Percentiles rank a stretch among this genome's conserved stretches.
phyloP scores from a whole-genome alignment of 2,113 vertebrate species.

The Stigmatopora nigra region DNA sequence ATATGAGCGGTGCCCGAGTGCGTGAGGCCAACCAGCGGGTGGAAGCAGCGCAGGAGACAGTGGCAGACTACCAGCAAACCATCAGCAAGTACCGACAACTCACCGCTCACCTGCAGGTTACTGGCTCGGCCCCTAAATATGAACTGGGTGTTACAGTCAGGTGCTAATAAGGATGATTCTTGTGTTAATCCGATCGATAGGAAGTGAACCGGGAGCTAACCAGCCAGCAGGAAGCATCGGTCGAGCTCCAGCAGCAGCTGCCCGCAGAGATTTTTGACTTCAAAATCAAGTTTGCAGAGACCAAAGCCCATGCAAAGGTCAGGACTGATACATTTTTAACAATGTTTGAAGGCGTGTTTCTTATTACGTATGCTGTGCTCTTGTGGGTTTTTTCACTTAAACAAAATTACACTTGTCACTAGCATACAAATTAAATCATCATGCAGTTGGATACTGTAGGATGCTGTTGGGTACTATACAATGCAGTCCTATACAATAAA shows the following conservation, averaged over 20 bases:
- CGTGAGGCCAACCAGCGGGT: conserved; percentile 85
- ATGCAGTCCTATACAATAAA: too few relatives aligned
- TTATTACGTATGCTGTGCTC: too few relatives aligned
- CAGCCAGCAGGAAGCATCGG: conserved; percentile 87
- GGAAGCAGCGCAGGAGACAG: conserved; percentile 90
- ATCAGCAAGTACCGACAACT: conserved; percentile 94
- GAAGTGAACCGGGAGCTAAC: conserved; percentile 90
- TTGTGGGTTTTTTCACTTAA: too few relatives aligned
- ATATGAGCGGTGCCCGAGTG: conserved; percentile 75
- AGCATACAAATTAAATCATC: too few relatives aligned
- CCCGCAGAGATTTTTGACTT: conserved; percentile 93
- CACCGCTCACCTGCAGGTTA: conserved; percentile 87
- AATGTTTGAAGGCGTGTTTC: too few relatives aligned
- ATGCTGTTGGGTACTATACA: too few relatives aligned
- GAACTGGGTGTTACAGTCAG: too few relatives aligned
- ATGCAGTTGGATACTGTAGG: too few relatives aligned
- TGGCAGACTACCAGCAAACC: conserved; percentile 94
- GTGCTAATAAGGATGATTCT: too few relatives aligned
- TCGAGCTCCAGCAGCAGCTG: conserved; percentile 85
- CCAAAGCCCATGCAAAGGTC: conserved; percentile 95
- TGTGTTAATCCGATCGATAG: conserved; percentile 50
- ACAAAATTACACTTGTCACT: too few relatives aligned
- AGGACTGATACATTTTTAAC: too few relatives aligned
- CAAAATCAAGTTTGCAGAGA: conserved; percentile 98
- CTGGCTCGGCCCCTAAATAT: rapidly evolving